Evolutionary conservation across 2,888 invertebrate species (phyloP), one percentile per base, ranked within the genome.

Genomic region (Graphium colonna): DNA sequence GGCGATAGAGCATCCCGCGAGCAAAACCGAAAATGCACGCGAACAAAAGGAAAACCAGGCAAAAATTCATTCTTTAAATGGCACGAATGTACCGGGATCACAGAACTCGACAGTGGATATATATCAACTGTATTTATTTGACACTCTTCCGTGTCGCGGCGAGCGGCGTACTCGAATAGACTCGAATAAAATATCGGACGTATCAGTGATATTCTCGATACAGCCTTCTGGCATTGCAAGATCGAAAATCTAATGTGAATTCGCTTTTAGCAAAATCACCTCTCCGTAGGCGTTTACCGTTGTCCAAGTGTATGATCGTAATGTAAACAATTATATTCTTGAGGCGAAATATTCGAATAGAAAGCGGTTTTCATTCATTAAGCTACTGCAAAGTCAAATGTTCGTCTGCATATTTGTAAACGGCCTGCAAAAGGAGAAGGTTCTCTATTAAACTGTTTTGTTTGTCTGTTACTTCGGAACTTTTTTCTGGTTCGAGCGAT

Each of bases 181-280:
- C 77, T 79, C 78, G 77, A 77, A 84, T 86, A 87, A 83, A 83
- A 80, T 85, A 82, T 86, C 74, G 79, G 79, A 77, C 72, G 78
- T 84, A 83, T 82, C 71, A 81, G 77, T 73, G 80, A 80, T 81
- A 81, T 78, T 80, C 80, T 79, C 75, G 75, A 77, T 82, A 77
- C 79, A 74, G 78, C 75, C 72, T 67, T 67, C 62, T 75, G 79
- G 71, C 79, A 78, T 80, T 79, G 81, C 75, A 71, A 75, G 75
- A 77, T 80, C 77, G 81, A 76, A 80, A 84, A 86, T 85, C 84
- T 85, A 87, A 87, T 86, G 87, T 87, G 86, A 85, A 87, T 87
- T 83, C 84, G 77, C 69, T 82, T 85, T 82, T 78, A 82, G 85
- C 73, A 75, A 82, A 84, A 81, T 80, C 75, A 69, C 66, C 68